Evolutionary conservation across 2,888 invertebrate genomes (phyloP).

Genomic region (Litoditis marina): DNA sequence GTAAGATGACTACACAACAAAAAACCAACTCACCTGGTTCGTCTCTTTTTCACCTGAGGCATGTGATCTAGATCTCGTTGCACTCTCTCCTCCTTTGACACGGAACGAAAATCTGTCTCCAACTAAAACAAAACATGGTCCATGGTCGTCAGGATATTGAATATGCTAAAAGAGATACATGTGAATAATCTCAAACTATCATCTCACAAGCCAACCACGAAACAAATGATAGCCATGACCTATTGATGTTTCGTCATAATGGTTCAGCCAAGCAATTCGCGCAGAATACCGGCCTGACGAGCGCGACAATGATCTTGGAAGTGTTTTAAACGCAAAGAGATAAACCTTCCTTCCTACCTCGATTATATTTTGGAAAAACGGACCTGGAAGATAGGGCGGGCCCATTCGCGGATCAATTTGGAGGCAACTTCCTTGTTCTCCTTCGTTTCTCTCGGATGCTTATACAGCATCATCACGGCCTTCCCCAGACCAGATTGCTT

Average conservation of each 20-base stretch:
- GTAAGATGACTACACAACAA: no score
- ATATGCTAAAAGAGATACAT: background rate
- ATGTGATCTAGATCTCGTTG: constrained; percentile 86
- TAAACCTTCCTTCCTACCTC: no score
- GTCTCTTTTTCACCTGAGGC: constrained; percentile 65
- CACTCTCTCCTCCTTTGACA: constrained; percentile 87
- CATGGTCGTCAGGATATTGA: no score
- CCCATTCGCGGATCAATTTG: constrained; percentile 75
- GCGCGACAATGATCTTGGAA: no score
- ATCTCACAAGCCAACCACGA: no score
- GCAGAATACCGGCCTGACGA: no score
- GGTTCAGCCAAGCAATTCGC: no score
- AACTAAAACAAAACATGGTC: constrained; percentile 73
- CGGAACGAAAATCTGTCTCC: constrained; percentile 81
- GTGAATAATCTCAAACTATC: background rate
- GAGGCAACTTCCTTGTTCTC: constrained; percentile 43
- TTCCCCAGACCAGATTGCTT: constrained; percentile 96
- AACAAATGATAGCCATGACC: no score
- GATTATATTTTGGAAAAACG: no score
- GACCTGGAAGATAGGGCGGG: constrained; percentile 76
- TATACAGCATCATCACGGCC: constrained; percentile 98
- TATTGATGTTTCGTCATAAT: no score
- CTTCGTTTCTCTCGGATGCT: constrained; percentile 94
- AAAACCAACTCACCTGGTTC: constrained; percentile 39
- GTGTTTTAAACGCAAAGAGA: no score